Evolutionary conservation across 2,888 invertebrate genomes (phyloP).

Genomic region (Tinea semifulvella): DNA sequence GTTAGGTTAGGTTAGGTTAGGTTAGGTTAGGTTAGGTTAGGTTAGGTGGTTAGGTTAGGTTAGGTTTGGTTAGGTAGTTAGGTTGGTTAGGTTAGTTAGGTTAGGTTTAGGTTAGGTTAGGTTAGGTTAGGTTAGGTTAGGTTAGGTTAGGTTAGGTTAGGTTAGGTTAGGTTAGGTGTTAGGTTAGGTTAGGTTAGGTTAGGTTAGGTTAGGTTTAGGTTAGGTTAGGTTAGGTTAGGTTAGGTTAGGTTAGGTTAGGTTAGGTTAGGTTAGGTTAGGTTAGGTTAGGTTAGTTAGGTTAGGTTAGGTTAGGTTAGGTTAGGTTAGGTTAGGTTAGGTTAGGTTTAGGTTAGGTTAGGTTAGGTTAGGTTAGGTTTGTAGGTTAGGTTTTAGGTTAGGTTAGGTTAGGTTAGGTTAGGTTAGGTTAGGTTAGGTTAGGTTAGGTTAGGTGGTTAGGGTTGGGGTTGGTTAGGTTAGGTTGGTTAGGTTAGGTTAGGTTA

Average conservation of each 20-base stretch:
- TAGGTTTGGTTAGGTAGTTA: slow-evolving; percentile 14
- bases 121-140: slow-evolving; percentile 15
- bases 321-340: neutral
- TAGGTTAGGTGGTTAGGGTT: slow-evolving; percentile 21
- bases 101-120: slow-evolving; percentile 14
- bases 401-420: slow-evolving; percentile 1
- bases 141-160: slow-evolving; percentile 13
- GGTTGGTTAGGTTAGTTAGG: slow-evolving; percentile 12
- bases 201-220: slow-evolving; percentile 7
- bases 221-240: neutral
- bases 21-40: slow-evolving; percentile 8
- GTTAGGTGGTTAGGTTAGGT: slow-evolving; percentile 14
- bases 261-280: slow-evolving; percentile 5
- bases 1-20: slow-evolving; percentile 17
- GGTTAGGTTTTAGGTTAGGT: slow-evolving; percentile 14
- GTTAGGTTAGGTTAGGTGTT: too few relatives aligned
- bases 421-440: slow-evolving; percentile 18
- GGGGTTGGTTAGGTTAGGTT: slow-evolving; percentile 22
- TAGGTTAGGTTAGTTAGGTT: neutral
- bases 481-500: slow-evolving; percentile 22
- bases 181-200: slow-evolving; percentile 7
- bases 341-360: neutral
- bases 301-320: neutral
- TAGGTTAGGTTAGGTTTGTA: slow-evolving; percentile 1
- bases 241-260: slow-evolving; percentile 5